Base-by-base conservation (phyloP, 2,113 vertebrate genomes). In the Chamaetylas fuelleborni region DNA sequence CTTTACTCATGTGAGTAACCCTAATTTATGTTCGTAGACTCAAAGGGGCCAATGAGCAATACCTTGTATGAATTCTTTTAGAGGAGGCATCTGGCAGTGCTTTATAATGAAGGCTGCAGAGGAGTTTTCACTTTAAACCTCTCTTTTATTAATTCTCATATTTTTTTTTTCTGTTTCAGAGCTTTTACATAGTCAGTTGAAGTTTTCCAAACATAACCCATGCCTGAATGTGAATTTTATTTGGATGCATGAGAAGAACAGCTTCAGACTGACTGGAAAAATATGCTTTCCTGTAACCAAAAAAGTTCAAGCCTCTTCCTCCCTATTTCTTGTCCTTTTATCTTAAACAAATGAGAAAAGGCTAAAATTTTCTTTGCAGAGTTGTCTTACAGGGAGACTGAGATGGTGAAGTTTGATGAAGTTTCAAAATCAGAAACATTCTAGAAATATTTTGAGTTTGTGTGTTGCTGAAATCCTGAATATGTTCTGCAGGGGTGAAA, bases 11-110 rank as follows among this genome's bases (percentile, higher is more conserved):
- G 40, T 19, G 47, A 93, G 85, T 76, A 96, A 77, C 88, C 60
- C 80, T 93, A 83, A 94, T 95, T 96, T 93, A 85, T 58, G 62
- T 80, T 88, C 1, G 0, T 65, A 89, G 79, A 91, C 74, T 94
- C 84, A 72, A 70, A 90, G 74, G 70, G 91, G 58, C 90, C 95
- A 90, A 48, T 56, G 47, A 95, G 72, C 58, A 77, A 74, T 88
- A 82, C 76, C 62, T 95, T 96, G 74, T n/a, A 88, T 16, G 78
- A 69, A 20, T 88, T 84, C 78, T 95, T 95, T 95, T 82, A 88
- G 85, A 86, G 85, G 5, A 96, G 93, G 94, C 93, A 86, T 94
- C 92, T 96, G 95, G 94, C 90, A 94, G 51, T 36, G 50, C 93
- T 95, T 96, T 94, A 82, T 56, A 94, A 71, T 90, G 42, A 94